Evolutionary conservation across 2,797 vertebrate genomes (phyloP), one percentile per base, ranked within the genome.

Genomic region (Mus caroli): DNA sequence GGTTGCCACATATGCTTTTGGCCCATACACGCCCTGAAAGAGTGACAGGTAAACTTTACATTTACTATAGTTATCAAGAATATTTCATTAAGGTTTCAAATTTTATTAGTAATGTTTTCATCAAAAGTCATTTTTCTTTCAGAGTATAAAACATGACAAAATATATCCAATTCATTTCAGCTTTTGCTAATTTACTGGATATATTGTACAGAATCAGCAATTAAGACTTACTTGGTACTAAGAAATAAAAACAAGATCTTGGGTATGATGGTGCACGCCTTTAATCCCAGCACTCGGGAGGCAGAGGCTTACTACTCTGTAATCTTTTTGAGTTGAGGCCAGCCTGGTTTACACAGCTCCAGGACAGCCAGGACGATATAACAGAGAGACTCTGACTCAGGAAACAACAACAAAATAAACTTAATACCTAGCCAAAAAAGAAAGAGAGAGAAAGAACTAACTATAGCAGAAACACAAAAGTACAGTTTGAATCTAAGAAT

Each of bases 1-100:
- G 76, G 99, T 99, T 95, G 99, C 99, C 88, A 99, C 99, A 67
- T 99, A 99, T 15, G 99, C 99, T 98, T 99, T 99, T 82, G 99
- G 99, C 95, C 99, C 99, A 86, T 99, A 99, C 22, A 99, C 99
- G 95, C 99, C 99, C 99, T 99, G 97, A 92, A 97, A 97, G 83
- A 15, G 24, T 92, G 52, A 96, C 94, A 97, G 86, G 46, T 62
- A 94, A 97, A 92, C 86, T 91, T 96, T 58, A 94, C 64, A 92
- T 75, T 89, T 94, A 82, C 71, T 90, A 88, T 85, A 50, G 82
- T 90, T 75, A 94, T 17, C 50, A 96, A 95, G 97, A 91, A 58
- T 40, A 90, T 79, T 92, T 94, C 50, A 83, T 90, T 43, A 93
- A 96, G 58, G 22, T 58, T 94, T 96, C 52, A 96, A 96, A 94